Conservation (phyloP, 2,797 vertebrate species). For the Scyliorhinus canicula region DNA sequence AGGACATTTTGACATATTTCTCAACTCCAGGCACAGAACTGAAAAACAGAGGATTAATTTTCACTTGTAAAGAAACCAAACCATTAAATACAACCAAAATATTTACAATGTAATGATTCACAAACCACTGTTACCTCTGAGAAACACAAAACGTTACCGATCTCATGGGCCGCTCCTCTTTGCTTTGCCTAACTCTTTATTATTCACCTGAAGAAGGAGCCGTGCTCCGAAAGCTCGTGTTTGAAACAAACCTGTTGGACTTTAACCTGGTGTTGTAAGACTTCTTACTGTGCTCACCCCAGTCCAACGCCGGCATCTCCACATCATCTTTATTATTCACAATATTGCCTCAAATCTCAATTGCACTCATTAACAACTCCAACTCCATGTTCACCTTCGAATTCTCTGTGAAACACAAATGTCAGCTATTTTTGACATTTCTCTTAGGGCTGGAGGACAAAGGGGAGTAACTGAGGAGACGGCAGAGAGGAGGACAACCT, state of each 20-base stretch:
- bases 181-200: not conserved
- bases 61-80: not conserved
- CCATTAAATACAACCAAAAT: not conserved
- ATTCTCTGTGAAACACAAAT: not conserved
- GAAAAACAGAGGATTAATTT: not conserved
- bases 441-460: not conserved
- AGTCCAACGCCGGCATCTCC: too few species aligned
- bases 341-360: not conserved
- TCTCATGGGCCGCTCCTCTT: not conserved
- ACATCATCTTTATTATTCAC: too few species aligned
- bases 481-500: not conserved
- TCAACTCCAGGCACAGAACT: not conserved
- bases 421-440: not conserved
- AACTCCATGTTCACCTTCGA: not conserved
- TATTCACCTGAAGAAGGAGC: too few species aligned
- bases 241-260: too few species aligned
- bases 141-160: not conserved
- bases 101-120: not conserved
- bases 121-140: not conserved
- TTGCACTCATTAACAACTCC: not conserved
- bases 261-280: too few species aligned
- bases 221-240: too few species aligned
- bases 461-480: not conserved
- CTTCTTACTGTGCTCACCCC: too few species aligned
- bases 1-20: slow-evolving; percentile 6